Evolutionary conservation across 92 coral and sea anemone species (phyloP), one percentile per base, ranked within the genome.

Genomic region (Phenganax stokvisi): DNA sequence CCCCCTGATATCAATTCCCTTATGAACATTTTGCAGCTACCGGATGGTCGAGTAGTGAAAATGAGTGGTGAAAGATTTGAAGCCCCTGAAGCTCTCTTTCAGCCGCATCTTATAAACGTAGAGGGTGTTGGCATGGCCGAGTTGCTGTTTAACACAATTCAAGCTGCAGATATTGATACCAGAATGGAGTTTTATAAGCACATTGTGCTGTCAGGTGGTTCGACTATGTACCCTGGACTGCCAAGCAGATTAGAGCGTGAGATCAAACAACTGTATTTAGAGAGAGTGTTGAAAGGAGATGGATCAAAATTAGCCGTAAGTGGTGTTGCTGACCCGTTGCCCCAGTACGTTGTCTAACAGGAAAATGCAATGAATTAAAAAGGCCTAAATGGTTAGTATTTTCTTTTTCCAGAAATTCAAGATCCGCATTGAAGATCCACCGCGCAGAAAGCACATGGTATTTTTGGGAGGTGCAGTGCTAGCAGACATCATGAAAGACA

Each of bases 401-500:
- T 55, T 63, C 30, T 10, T 76, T 71, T 64, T 70, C 11, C 68
- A 93, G 98, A 93, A 93, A 93, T 93, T 93, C 90, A 93, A 93
- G 85, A 93, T 93, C 84, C 90, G 98, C 60, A 93, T 93, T 84
- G 98, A 93, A 70, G 98, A 93, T 57, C 98, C 98, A 27, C 98
- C 98, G 28, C 84, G 98, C 64, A 80, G 98, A 84, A 93, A 93
- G 84, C 97, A 93, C 89, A 93, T 93, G 98, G 98, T 93, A 17
- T 93, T 93, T 86, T 84, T 93, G 63, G 98, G 98, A 0, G 98
- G 98, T n/a, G 98, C 98, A 12, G 98, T 93, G 87, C 78, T 93
- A 82, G 98, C 98, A 2, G 98, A 93, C 71, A 93, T 93, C 86
- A 93, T 93, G 98, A 93, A 93, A 68, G 98, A 93, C 89, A 93